Conservation (phyloP, 2,113 vertebrate genomes). For the Eidolon helvum region DNA sequence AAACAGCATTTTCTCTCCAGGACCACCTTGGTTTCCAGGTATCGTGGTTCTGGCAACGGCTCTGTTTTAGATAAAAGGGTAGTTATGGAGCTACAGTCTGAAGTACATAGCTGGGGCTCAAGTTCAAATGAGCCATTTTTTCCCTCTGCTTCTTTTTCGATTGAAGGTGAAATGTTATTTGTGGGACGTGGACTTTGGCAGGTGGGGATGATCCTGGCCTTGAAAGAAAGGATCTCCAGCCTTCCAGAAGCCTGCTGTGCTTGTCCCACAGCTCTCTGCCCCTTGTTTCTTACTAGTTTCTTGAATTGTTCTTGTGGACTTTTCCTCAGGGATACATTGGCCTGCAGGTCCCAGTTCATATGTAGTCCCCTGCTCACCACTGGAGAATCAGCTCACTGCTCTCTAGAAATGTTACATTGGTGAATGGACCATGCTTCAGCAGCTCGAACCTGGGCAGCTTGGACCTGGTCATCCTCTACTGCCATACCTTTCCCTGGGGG, state of each 20-base stretch:
- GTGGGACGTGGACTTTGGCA: conserved; percentile 34
- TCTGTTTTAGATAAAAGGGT: conserved; percentile 44
- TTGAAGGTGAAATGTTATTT: conserved; percentile 63
- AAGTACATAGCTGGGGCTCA: conserved; percentile 60
- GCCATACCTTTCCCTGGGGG: conserved; percentile 63
- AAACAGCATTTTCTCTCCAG: conserved; percentile 36
- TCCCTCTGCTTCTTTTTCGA: conserved; percentile 60
- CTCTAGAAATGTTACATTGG: conserved; percentile 44
- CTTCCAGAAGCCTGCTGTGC: conserved; percentile 59
- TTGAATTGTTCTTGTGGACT: conserved; percentile 77
- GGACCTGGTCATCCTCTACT: conserved; percentile 65
- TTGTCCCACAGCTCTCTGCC: conserved; percentile 70
- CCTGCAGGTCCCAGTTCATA: conserved; percentile 67
- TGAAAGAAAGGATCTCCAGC: conserved; percentile 41
- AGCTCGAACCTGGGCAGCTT: conserved; percentile 50
- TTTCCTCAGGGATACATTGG: conserved; percentile 80
- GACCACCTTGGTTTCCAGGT: conserved; percentile 35
- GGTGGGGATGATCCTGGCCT: neutral
- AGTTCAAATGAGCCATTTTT: conserved; percentile 53
- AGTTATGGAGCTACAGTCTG: conserved; percentile 38
- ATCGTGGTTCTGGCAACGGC: conserved; percentile 52
- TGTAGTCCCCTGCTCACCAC: conserved; percentile 49
- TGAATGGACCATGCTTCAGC: conserved; percentile 56
- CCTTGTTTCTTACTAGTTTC: conserved; percentile 73
- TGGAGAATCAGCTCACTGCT: conserved; percentile 65